Conservation (phyloP, 2,888 invertebrate species). For the Scotopteryx bipunctaria region DNA sequence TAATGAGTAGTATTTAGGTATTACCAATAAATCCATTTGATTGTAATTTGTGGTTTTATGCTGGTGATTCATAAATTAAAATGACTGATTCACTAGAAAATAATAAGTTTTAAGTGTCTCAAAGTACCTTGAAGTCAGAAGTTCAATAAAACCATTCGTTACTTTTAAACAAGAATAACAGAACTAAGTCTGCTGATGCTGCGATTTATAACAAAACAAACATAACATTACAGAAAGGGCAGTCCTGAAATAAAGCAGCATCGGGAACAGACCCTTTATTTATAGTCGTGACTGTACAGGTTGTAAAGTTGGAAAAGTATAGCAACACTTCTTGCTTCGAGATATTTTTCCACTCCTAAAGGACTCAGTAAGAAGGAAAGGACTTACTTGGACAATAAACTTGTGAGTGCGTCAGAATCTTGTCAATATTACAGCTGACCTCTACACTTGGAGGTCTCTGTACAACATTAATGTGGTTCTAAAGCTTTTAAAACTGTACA, state of each 20-base stretch:
- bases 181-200: constrained; percentile 6
- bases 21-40: not conserved
- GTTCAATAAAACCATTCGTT: constrained; percentile 6
- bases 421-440: too few species aligned
- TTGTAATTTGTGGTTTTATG: constrained; percentile 1
- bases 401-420: too few species aligned
- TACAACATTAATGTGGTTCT: too few species aligned
- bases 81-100: too few species aligned
- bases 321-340: constrained; percentile 1
- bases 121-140: too few species aligned
- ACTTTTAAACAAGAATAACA: constrained; percentile 9
- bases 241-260: constrained; percentile 34
- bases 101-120: too few species aligned
- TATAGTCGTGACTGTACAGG: constrained; percentile 26
- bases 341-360: too few species aligned
- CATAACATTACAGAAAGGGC: constrained; percentile 28
- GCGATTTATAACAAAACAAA: constrained; percentile 22
- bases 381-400: too few species aligned
- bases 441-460: too few species aligned
- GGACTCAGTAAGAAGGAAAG: too few species aligned
- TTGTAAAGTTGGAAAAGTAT: constrained; percentile 7
- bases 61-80: constrained; percentile 13
- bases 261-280: constrained; percentile 27
- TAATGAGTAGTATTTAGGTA: too few species aligned
- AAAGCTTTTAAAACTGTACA: too few species aligned